A percentile compares a stretch with the other conserved stretches of the same genome.
Evolutionary conservation across 2,888 invertebrate genomes (phyloP).

Genomic region (Cheiracanthium punctorium): DNA sequence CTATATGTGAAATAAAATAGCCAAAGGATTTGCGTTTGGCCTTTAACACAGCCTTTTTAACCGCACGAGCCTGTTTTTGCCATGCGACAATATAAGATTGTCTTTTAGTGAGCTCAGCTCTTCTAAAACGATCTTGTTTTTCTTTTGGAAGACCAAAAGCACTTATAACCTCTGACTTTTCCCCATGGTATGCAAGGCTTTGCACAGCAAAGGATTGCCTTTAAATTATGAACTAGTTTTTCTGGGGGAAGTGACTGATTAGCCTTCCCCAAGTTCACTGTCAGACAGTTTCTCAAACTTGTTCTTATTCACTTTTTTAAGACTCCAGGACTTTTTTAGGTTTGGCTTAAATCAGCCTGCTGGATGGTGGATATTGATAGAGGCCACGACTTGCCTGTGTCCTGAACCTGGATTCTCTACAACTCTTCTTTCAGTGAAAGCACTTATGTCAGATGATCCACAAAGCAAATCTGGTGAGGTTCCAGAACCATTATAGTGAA

Average conservation of each 20-base stretch:
- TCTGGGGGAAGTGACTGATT: not conserved
- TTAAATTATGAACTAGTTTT: not conserved
- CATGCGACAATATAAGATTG: not conserved
- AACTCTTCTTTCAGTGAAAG: not conserved
- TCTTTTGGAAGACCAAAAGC: not conserved
- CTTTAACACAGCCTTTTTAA: slow-evolving; percentile 4
- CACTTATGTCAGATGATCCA: slow-evolving; percentile 2
- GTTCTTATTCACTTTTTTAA: not conserved
- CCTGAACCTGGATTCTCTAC: not conserved
- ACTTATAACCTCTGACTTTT: not conserved
- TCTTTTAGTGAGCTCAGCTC: slow-evolving; percentile 15
- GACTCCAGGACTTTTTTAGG: not conserved
- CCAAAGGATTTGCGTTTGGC: slow-evolving; percentile 15
- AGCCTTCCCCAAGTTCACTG: not conserved
- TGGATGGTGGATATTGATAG: not conserved
- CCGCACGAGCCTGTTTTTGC: not conserved
- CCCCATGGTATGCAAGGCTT: slow-evolving; percentile 3
- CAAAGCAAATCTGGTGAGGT: not conserved
- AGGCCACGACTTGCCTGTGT: not conserved
- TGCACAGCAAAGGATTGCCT: slow-evolving; percentile 8
- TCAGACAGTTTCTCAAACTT: not conserved
- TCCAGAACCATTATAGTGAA: not conserved
- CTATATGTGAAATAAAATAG: slow-evolving; percentile 1
- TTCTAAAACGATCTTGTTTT: slow-evolving; percentile 17
- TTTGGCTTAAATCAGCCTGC: not conserved